Percentiles rank a stretch among this genome's conserved stretches.
These are phyloP conservation scores for Python bivittatus DNA, from an alignment of 2,113 vertebrate species.

Conservation along the genomic window DNA sequence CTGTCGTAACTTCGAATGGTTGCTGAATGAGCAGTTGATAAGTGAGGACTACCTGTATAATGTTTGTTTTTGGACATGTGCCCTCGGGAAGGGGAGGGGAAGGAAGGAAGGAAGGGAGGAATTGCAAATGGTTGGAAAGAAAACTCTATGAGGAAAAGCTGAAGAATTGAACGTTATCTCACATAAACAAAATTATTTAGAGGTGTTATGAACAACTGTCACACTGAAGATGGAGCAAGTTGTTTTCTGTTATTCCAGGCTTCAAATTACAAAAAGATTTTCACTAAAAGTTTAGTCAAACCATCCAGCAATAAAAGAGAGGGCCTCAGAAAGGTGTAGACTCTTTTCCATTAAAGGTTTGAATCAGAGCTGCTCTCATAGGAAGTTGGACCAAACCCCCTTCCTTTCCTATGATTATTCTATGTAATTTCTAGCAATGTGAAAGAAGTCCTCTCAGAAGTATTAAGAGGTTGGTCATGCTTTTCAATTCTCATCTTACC, in stretches of 20 bases:
- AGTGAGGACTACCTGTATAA: neutral
- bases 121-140: neutral
- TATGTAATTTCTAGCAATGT: neutral
- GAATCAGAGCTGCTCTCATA: neutral
- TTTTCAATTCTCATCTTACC: conserved; percentile 73
- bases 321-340: neutral
- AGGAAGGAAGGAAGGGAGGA: neutral
- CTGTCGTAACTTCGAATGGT: neutral
- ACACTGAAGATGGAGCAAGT: neutral
- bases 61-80: neutral
- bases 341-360: neutral
- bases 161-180: neutral
- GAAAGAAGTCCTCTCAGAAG: neutral
- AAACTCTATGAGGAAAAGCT: neutral
- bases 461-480: conserved; percentile 16
- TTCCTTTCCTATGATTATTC: neutral
- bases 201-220: neutral
- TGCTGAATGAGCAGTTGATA: neutral
- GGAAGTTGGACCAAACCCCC: neutral
- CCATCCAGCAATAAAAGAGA: neutral
- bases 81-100: neutral
- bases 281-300: neutral
- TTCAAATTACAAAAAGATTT: neutral
- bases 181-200: neutral
- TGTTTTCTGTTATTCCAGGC: neutral